These are phyloP conservation scores for Brachionus rotundiformis DNA, from an alignment of 1,140 invertebrate genomes.

Conservation along the genomic window DNA sequence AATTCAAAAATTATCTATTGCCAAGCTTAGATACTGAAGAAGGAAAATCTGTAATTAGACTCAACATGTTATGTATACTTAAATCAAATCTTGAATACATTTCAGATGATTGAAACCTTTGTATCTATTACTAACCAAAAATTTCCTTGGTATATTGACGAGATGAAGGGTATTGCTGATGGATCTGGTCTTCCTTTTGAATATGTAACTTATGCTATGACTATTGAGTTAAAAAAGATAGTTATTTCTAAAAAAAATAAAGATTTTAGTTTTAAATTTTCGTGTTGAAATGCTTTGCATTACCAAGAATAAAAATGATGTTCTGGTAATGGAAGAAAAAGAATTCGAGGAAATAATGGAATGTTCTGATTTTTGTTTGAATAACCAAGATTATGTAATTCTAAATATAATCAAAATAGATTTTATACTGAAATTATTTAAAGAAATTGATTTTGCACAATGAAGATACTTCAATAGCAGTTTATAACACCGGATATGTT, in stretches of 20 bases:
- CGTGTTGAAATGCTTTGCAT: constrained; percentile 15
- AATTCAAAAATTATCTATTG: background rate
- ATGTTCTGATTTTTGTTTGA: constrained; percentile 30
- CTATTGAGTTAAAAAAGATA: too few species aligned
- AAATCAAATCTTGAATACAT: background rate
- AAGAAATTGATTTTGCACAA: constrained; percentile 49
- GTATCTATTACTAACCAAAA: background rate
- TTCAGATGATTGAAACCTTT: constrained; percentile 16
- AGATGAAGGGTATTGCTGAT: constrained; percentile 36
- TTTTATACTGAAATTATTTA: background rate
- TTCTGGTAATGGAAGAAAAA: background rate
- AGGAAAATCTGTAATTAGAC: constrained; percentile 18
- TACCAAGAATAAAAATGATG: background rate
- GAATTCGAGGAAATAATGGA: constrained; percentile 1
- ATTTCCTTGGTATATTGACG: constrained; percentile 50
- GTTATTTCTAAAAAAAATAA: background rate
- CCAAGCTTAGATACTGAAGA: background rate
- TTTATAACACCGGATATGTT: constrained; percentile 31
- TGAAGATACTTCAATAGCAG: constrained; percentile 26
- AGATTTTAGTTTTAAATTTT: constrained; percentile 44
- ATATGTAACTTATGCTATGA: background rate
- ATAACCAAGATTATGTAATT: constrained; percentile 14
- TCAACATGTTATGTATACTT: too few species aligned
- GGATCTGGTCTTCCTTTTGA: constrained; percentile 42
- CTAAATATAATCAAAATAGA: background rate